A percentile compares a stretch with the other conserved stretches of the same genome.
Conservation (phyloP, 2,113 vertebrate genomes). For the Platysternon megacephalum region DNA sequence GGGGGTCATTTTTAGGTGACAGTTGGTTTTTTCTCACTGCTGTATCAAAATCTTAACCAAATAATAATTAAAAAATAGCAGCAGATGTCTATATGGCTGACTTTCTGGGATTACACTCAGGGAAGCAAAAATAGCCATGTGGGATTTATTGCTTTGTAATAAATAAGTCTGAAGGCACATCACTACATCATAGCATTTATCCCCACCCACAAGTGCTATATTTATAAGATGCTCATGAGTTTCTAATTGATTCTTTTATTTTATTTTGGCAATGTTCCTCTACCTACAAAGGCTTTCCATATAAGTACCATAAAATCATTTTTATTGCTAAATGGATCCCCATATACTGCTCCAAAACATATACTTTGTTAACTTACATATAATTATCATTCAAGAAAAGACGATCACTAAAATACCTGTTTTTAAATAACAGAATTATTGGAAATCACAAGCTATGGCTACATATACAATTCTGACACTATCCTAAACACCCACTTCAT, state of each 20-base stretch:
- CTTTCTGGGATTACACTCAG: conserved; percentile 31
- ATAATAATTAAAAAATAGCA: conserved; percentile 52
- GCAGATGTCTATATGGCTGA: conserved; percentile 35
- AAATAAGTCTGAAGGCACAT: conserved; percentile 53
- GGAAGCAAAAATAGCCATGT: conserved; percentile 39
- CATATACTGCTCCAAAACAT: conserved; percentile 18
- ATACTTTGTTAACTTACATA: conserved; percentile 16
- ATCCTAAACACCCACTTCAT: neutral
- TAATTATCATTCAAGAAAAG: neutral
- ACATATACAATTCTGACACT: neutral
- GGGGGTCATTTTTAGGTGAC: conserved; percentile 28
- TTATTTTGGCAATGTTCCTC: conserved; percentile 29
- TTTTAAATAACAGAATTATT: neutral
- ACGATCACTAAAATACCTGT: neutral
- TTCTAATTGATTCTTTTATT: conserved; percentile 48
- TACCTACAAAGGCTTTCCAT: conserved; percentile 47
- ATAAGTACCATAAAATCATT: conserved; percentile 31
- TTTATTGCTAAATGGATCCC: conserved; percentile 46
- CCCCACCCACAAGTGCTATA: conserved; percentile 21
- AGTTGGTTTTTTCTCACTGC: conserved; percentile 56
- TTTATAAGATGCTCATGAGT: conserved; percentile 49
- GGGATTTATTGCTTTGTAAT: conserved; percentile 46
- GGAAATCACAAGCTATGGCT: neutral
- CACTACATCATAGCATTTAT: conserved; percentile 39
- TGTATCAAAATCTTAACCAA: conserved; percentile 46